Percentiles rank a stretch among this genome's conserved stretches.
These are phyloP conservation scores for Plumapathes pennacea DNA, from an alignment of 92 coral and sea anemone genomes.

Conservation along the genomic window DNA sequence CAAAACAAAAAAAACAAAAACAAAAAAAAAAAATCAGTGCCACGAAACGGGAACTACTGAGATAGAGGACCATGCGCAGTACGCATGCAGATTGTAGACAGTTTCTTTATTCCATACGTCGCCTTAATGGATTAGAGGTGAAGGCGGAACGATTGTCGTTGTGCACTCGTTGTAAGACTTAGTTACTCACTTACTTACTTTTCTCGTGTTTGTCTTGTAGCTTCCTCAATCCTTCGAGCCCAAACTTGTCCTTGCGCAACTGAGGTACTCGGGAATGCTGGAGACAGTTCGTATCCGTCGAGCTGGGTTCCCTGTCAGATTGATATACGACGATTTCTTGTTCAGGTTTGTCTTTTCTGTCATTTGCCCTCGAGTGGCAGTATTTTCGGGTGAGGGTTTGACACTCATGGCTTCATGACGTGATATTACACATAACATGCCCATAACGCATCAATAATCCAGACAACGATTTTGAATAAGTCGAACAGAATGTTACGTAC, in stretches of 20 bases:
- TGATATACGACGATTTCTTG: conserved; percentile 81
- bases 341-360: conserved; percentile 61
- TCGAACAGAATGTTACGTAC: too few species aligned
- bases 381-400: background rate
- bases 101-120: background rate
- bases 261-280: conserved; percentile 96
- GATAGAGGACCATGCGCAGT: background rate
- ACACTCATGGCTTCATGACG: too few species aligned
- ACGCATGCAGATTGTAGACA: background rate
- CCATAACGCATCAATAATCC: background rate
- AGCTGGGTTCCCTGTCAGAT: conserved; percentile 91
- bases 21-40: background rate
- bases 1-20: too few species aligned
- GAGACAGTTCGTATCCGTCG: conserved; percentile 95
- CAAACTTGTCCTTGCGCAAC: conserved; percentile 78
- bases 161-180: background rate
- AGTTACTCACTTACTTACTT: background rate
- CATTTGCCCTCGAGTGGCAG: background rate
- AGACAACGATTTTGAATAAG: too few species aligned
- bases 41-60: background rate
- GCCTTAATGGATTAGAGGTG: background rate
- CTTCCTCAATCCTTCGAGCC: conserved; percentile 86
- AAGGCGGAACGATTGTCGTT: background rate
- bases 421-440: background rate
- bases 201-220: conserved; percentile 11